phyloP scores from a whole-genome alignment of 1,140 invertebrate species.

The Neodiprion fabricii region DNA sequence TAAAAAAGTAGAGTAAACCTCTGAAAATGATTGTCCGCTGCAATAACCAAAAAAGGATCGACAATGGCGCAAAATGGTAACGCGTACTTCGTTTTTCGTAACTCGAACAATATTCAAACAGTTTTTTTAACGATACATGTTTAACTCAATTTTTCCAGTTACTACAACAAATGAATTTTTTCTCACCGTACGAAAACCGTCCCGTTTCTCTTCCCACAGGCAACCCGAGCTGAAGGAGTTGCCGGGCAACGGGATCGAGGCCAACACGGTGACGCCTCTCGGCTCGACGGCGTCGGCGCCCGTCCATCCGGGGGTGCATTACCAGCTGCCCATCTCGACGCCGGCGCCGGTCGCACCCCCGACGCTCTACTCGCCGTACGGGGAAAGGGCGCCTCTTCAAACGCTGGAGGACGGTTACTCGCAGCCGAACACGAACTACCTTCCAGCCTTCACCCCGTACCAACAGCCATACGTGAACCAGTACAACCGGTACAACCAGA shows the following conservation, averaged over 20 bases:
- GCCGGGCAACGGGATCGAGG: constrained; percentile 51
- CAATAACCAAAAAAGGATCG: too few species aligned
- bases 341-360: constrained; percentile 25
- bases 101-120: too few species aligned
- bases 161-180: too few species aligned
- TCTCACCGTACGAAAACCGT: background rate
- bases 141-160: too few species aligned
- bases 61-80: too few species aligned
- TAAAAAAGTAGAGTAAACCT: too few species aligned
- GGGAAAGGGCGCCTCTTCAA: constrained; percentile 18
- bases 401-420: constrained; percentile 29
- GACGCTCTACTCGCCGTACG: constrained; percentile 27
- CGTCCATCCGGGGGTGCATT: constrained; percentile 28
- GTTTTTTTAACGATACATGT: too few species aligned
- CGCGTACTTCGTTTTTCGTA: too few species aligned
- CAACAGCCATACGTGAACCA: constrained; percentile 33
- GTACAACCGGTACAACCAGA: constrained; percentile 31
- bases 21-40: too few species aligned
- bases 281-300: constrained; percentile 28
- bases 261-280: constrained; percentile 36
- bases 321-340: constrained; percentile 40
- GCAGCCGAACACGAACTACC: constrained; percentile 37
- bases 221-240: constrained; percentile 46
- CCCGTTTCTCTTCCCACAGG: constrained; percentile 34
- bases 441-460: constrained; percentile 35